Evolutionary conservation across 2,888 invertebrate species (phyloP).

Genomic region (Apamea anceps): DNA sequence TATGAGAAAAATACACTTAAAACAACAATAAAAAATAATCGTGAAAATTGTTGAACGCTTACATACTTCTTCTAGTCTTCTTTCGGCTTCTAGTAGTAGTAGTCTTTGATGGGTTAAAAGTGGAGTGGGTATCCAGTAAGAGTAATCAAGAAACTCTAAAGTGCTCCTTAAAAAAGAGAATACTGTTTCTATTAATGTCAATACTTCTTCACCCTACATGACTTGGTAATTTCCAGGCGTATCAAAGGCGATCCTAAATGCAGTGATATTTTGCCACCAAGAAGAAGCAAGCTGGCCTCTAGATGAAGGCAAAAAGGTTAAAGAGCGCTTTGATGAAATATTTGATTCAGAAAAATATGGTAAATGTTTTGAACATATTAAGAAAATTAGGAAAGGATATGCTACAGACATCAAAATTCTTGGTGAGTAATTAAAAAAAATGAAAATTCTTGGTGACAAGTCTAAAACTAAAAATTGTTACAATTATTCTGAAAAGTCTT

Average conservation of each 20-base stretch:
- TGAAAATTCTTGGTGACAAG: background rate
- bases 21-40: too few relatives aligned
- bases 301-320: conserved; percentile 97
- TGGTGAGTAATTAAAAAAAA: conserved; percentile 76
- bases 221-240: conserved; percentile 92
- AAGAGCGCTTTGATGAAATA: conserved; percentile 99
- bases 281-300: conserved; percentile 99
- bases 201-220: background rate
- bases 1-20: background rate
- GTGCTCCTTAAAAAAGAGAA: background rate
- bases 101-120: background rate
- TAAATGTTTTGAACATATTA: conserved; percentile 95
- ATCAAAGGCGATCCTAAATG: conserved; percentile 97
- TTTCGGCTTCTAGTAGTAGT: background rate
- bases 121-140: background rate
- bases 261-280: conserved; percentile 99
- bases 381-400: conserved; percentile 92
- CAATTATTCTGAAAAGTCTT: background rate
- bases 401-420: conserved; percentile 87
- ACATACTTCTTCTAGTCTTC: background rate
- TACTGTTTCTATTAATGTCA: background rate
- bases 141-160: background rate
- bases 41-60: background rate
- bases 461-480: background rate
- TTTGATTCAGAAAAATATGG: conserved; percentile 98